These are phyloP conservation scores for Heliconius melpomene DNA, from an alignment of 1,140 invertebrate genomes.

Conservation along the genomic window DNA sequence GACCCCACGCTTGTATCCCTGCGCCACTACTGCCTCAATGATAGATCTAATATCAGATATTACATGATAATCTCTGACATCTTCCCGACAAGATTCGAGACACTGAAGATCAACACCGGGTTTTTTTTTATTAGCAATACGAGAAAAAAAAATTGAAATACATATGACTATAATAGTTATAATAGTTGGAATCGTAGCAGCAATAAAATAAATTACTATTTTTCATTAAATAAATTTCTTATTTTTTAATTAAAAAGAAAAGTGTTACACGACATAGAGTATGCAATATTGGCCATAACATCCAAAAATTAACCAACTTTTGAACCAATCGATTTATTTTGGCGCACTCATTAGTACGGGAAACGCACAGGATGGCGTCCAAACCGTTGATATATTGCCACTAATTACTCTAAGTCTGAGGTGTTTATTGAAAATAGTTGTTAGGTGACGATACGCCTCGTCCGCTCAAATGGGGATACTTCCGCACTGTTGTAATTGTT, in stretches of 20 bases:
- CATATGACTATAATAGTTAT: too few relatives aligned
- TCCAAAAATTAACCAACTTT: background rate
- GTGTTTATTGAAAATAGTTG: constrained; percentile 79
- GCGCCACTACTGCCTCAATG: too few relatives aligned
- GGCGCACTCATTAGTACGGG: constrained; percentile 68
- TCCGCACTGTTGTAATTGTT: constrained; percentile 42
- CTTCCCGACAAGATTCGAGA: too few relatives aligned
- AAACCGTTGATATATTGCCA: constrained; percentile 76
- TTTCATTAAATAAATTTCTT: background rate
- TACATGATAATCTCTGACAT: too few relatives aligned
- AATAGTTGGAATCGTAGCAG: too few relatives aligned
- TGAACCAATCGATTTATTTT: constrained; percentile 52
- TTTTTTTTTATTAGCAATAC: too few relatives aligned
- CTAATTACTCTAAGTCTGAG: constrained; percentile 75
- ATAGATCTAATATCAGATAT: too few relatives aligned
- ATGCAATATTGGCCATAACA: background rate
- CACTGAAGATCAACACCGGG: too few relatives aligned
- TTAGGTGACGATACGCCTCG: constrained; percentile 65
- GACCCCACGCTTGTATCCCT: too few relatives aligned
- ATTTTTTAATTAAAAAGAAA: background rate
- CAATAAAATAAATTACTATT: too few relatives aligned
- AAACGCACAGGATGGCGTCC: constrained; percentile 63
- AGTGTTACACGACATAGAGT: background rate
- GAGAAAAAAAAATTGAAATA: too few relatives aligned
- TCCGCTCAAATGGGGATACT: constrained; percentile 59